Conservation (phyloP, 2,113 vertebrate genomes). For the Rhinogobius similis region DNA sequence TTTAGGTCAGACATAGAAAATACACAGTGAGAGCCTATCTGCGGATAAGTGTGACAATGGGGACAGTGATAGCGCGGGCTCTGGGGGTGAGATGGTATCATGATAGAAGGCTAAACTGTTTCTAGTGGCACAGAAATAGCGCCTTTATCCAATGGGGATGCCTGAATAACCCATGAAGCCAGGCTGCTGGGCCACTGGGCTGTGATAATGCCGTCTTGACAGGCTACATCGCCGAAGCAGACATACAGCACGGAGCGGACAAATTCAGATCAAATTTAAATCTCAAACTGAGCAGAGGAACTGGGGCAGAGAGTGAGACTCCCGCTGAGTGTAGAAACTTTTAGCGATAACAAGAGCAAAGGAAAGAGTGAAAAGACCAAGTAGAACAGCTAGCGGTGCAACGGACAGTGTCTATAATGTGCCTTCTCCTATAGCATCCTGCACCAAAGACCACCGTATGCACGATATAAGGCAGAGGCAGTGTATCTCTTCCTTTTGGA, state of each 20-base stretch:
- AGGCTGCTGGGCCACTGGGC: conserved; percentile 47
- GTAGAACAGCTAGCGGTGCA: conserved; percentile 5
- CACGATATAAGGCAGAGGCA: conserved; percentile 10
- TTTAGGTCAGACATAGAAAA: conserved; percentile 42
- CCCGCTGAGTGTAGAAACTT: conserved; percentile 49
- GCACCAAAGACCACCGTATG: conserved; percentile 8
- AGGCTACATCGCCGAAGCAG: conserved; percentile 43
- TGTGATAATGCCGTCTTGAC: conserved; percentile 52
- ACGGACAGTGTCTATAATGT: background rate
- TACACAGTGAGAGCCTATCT: conserved; percentile 26
- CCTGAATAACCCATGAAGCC: conserved; percentile 56
- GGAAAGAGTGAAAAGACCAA: conserved; percentile 25
- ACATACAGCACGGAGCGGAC: conserved; percentile 34
- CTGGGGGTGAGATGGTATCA: conserved; percentile 41
- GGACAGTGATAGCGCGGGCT: conserved; percentile 36
- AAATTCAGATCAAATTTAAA: conserved; percentile 67
- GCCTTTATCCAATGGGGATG: conserved; percentile 41
- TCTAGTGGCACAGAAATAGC: conserved; percentile 48
- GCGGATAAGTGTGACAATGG: conserved; percentile 36
- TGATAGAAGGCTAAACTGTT: conserved; percentile 48
- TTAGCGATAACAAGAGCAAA: conserved; percentile 51
- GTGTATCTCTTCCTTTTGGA: conserved; percentile 28
- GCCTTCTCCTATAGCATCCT: conserved; percentile 5
- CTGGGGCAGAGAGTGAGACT: conserved; percentile 64
- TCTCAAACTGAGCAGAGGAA: conserved; percentile 58